Base-by-base conservation (phyloP, 2,888 invertebrate genomes). In the Marronus borbonicus region DNA sequence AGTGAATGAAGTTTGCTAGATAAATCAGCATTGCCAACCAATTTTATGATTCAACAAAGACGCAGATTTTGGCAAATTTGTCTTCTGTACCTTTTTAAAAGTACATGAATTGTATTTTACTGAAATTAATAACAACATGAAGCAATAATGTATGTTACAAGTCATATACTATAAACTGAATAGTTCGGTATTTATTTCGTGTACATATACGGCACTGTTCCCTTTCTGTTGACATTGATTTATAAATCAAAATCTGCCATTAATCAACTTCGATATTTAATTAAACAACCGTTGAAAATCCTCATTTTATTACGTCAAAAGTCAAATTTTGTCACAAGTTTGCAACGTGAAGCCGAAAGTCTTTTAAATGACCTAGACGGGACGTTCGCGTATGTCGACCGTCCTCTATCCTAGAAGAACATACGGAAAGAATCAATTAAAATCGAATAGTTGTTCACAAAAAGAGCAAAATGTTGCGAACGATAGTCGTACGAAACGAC, bases 401-500 rank as follows among this genome's bases (percentile, higher is more conserved):
- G 85, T 85, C 86, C 86, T 86, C 86, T 84, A 80, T 80, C 72
- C 64, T 74, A 58, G 78, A 80, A 75, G 79, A 76, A 74, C 60
- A 60, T 74, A 60, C 44, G 72, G 72, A 74, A 74, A 74, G 60
- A 74, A 74, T 74, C 60, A 74, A 74, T 60, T 74, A 74, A 74
- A 74, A 74, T 70, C 76, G 76, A 82, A 80, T 76, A 68, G 50
- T 68, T 68, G 24, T 14, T 78, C 65, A 80, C 20, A 79, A 50
- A 68, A 14, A 12, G 65, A 69, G 24, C 76, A 90, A 90, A 88
- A 95, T 95, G 95, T 91, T 95, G 89, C 93, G 95, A 90, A 93
- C 93, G 88, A 92, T 94, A 85, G 89, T 92, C 86, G 89, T 92
- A 88, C 93, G 94, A 90, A 93, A 92, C 88, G 92, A 93, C 88